These are phyloP conservation scores for Ptiloglossa arizonensis DNA, from an alignment of 1,140 invertebrate species.

Conservation along the genomic window DNA sequence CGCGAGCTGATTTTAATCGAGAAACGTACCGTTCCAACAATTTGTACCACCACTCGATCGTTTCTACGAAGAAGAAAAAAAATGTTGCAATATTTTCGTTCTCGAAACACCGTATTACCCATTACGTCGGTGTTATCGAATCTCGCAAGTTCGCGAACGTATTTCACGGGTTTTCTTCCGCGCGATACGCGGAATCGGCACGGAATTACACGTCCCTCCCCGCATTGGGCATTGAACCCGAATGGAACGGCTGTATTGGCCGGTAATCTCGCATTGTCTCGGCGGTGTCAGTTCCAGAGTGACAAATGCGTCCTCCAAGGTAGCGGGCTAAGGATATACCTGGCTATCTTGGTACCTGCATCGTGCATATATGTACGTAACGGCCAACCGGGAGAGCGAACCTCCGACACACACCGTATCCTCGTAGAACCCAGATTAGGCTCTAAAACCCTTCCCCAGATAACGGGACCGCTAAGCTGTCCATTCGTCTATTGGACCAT, in stretches of 20 bases:
- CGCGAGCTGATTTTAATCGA: no score
- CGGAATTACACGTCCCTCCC: constrained; percentile 18
- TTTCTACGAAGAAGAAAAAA: no score
- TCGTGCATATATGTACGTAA: constrained; percentile 49
- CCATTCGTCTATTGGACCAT: constrained; percentile 68
- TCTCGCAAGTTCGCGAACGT: background rate
- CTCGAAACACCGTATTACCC: no score
- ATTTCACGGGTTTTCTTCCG: constrained; percentile 28
- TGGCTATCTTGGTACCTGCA: constrained; percentile 62
- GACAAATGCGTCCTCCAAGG: constrained; percentile 65
- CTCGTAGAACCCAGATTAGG: constrained; percentile 67
- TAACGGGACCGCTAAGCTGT: constrained; percentile 71
- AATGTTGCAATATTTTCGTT: no score
- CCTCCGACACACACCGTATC: constrained; percentile 56
- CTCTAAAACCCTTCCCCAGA: constrained; percentile 71
- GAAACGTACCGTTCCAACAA: no score
- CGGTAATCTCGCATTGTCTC: constrained; percentile 64
- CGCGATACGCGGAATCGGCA: constrained; percentile 27
- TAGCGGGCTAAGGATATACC: constrained; percentile 58
- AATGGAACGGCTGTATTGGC: constrained; percentile 45
- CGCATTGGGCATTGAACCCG: constrained; percentile 6
- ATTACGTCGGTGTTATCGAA: no score
- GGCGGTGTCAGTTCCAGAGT: constrained; percentile 56
- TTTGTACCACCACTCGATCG: no score
- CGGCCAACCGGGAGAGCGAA: constrained; percentile 47